Conservation (phyloP, 2,888 invertebrate species). For the Lasius fuliginosus region DNA sequence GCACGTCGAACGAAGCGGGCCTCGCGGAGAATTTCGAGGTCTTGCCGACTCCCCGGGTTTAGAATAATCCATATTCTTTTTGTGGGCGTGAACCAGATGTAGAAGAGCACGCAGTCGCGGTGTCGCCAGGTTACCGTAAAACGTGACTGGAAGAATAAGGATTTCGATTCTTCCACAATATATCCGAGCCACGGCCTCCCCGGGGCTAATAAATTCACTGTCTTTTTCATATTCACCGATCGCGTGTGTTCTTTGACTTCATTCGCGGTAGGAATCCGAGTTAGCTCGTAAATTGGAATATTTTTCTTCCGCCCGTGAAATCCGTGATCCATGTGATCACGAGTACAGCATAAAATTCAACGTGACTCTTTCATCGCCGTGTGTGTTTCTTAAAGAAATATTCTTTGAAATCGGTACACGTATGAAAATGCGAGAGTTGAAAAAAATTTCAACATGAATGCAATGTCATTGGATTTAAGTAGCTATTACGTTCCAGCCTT, state of each 20-base stretch:
- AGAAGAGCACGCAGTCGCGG: slow-evolving; percentile 64
- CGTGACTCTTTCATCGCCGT: background rate
- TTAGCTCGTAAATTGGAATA: slow-evolving; percentile 19
- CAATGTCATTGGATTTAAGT: slow-evolving; percentile 40
- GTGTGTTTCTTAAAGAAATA: slow-evolving; percentile 65
- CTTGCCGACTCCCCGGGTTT: slow-evolving; percentile 62
- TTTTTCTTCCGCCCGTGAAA: slow-evolving; percentile 11
- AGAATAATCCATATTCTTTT: slow-evolving; percentile 78
- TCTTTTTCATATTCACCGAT: slow-evolving; percentile 31
- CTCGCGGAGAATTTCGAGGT: slow-evolving; percentile 69
- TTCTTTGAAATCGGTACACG: slow-evolving; percentile 58
- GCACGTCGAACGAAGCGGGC: slow-evolving; percentile 67
- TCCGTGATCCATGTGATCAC: background rate
- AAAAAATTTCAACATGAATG: slow-evolving; percentile 58
- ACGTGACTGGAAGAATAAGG: slow-evolving; percentile 77
- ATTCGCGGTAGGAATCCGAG: slow-evolving; percentile 35
- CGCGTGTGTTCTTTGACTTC: slow-evolving; percentile 28
- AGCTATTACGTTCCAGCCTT: background rate
- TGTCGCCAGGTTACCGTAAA: slow-evolving; percentile 68
- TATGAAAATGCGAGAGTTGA: slow-evolving; percentile 69
- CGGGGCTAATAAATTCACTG: slow-evolving; percentile 25
- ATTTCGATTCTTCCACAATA: slow-evolving; percentile 51
- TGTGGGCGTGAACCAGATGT: slow-evolving; percentile 75
- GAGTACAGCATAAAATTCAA: slow-evolving; percentile 14
- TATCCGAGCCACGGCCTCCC: background rate